Base-by-base conservation (phyloP, 2,113 vertebrate species). In the Saiga tatarica region DNA sequence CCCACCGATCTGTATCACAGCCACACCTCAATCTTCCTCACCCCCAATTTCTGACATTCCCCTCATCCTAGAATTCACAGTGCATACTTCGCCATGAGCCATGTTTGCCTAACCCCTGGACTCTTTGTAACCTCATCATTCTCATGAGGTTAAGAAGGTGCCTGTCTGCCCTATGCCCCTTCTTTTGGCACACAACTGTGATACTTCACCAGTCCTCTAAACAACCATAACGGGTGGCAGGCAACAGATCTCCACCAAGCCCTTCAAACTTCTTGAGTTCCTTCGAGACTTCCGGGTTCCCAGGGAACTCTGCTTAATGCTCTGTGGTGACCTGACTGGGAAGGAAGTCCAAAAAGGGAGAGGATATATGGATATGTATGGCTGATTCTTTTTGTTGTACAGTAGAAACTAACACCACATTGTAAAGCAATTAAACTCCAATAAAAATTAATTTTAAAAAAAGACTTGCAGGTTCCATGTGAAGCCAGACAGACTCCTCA, bases 1-100 rank as follows among this genome's bases (percentile, higher is more conserved):
- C 42, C 47, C 21, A 11, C 42, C n/a, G 42, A 50, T 53, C 83
- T 84, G 74, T 50, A 11, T 26, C 0, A 5, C 5, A 14, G 16
- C 21, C 26, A 7, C 45, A 7, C 25, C 8, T 8, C n/a, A 10
- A 26, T 0, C 14, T 30, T n/a, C 7, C 21, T 82, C 39, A 13
- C 7, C 15, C 17, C 28, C 57, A 26, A 11, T 14, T 45, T 50
- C 33, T 6, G 57, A 52, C 82, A 87, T n/a, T 2, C 39, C 19
- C 39, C 17, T 74, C 57, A 67, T 13, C 16, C 52, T 11, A 33
- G 87, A 94, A 17, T 26, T 10, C 28, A 7, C 0, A 5, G 33
- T 3, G 6, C n/a, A 2, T 33, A 55, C 28, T n/a, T 57, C 67
- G 42, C 36, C 3, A 6, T 0, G 3, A 1, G 19, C 87, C 50